These are phyloP conservation scores for Dreissena rostriformis DNA, from an alignment of 1,140 invertebrate genomes.

Conservation along the genomic window DNA sequence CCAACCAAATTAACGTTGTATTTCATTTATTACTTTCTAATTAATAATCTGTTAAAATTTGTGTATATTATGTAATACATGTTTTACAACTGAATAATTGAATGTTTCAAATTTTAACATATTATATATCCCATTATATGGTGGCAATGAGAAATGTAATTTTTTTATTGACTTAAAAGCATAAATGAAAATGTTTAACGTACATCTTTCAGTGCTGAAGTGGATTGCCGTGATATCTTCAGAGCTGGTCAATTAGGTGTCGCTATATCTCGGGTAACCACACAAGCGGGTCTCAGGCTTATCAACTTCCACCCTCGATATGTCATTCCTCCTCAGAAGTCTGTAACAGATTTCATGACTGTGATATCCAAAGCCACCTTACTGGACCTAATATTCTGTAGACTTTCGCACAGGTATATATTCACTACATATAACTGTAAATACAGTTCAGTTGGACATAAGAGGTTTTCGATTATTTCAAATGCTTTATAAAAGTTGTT, in stretches of 20 bases:
- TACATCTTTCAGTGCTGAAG: neutral
- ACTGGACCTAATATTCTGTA: slow-evolving; percentile 11
- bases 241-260: slow-evolving; percentile 22
- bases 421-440: neutral
- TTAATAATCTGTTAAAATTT: too few relatives aligned
- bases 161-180: too few relatives aligned
- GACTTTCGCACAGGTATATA: neutral
- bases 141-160: too few relatives aligned
- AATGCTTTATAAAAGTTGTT: too few relatives aligned
- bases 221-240: slow-evolving; percentile 27
- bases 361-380: neutral
- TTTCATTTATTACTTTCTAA: too few relatives aligned
- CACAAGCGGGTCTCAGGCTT: neutral
- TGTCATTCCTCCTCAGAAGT: neutral
- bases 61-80: too few relatives aligned
- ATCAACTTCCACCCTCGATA: slow-evolving; percentile 27
- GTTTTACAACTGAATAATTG: too few relatives aligned
- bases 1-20: too few relatives aligned
- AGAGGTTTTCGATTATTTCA: too few relatives aligned
- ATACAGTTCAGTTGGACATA: neutral
- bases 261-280: neutral
- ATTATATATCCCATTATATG: too few relatives aligned
- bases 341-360: neutral
- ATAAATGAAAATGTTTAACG: too few relatives aligned
- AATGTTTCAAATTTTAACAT: too few relatives aligned